Base-by-base conservation (phyloP, 2,888 invertebrate genomes). In the Ormyrus labotus region DNA sequence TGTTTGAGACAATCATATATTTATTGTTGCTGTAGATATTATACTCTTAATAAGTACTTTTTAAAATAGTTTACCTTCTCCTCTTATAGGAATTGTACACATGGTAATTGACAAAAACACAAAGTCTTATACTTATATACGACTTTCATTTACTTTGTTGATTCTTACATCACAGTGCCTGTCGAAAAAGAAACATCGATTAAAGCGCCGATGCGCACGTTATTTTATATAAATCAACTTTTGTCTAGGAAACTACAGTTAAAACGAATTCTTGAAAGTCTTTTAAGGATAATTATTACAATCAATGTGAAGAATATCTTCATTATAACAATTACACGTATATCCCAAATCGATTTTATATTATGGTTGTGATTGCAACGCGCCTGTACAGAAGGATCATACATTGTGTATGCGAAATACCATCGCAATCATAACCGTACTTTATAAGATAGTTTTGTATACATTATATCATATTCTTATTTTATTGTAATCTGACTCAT, bases 121-220 rank as follows among this genome's bases (percentile, higher is more conserved):
- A 51, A 50, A 68, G 11, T 47, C 10, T 47, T 64, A 71, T 75
- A 13, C 10, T 81, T 72, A 70, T 65, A 64, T 76, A 81, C 57
- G 74, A 70, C 60, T 76, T 79, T 78, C 68, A 65, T 82, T 82
- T 80, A 80, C 73, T 82, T 80, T 57, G 72, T 78, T 78, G 71
- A 77, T 74, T 68, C 61, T 75, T 82, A 82, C 80, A 80, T 80
- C 74, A 82, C 73, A 78, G 78, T 80, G 80, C 63, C 78, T 71
- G 80, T 58, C 71, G 67, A 63, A 76, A 79, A 82, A 76, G 53
- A 70, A 58, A 19, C 65, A 63, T 72, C 58, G 9, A 73, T 81
- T 34, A 65, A 73, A 74, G 50, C n/a, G 13, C 63, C 71, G 55
- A 72, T 57, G 7, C 13, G 11, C 34, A 53, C 6, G 50, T 19